Percentiles rank a stretch among this genome's conserved stretches.
Conservation (phyloP, 2,888 invertebrate genomes). For the Globia sparganii region DNA sequence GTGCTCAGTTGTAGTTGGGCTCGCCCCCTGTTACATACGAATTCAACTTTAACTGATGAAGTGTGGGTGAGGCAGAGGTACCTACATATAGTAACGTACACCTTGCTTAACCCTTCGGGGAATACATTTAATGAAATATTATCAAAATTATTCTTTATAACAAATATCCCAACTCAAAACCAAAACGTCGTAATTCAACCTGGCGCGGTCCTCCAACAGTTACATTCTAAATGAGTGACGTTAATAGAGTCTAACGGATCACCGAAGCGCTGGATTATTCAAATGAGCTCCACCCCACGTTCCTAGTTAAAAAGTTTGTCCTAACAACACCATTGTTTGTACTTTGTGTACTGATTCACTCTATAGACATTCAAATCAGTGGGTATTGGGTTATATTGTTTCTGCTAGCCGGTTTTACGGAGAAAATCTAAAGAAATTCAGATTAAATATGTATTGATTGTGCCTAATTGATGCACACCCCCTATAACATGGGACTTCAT, state of each 20-base stretch:
- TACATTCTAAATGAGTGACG: conserved; percentile 60
- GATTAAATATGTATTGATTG: not conserved
- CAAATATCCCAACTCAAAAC: not conserved
- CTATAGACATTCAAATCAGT: conserved; percentile 65
- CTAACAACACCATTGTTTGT: conserved; percentile 67
- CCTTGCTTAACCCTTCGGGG: too few relatives aligned
- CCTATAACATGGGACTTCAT: not conserved
- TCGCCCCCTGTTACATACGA: too few relatives aligned
- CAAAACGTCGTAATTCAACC: not conserved
- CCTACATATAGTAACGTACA: too few relatives aligned
- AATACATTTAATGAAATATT: too few relatives aligned
- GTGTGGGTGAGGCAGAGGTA: too few relatives aligned
- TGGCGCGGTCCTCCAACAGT: conserved; percentile 1
- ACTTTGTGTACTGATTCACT: conserved; percentile 61
- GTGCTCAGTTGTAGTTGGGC: too few relatives aligned
- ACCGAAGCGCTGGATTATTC: conserved; percentile 68
- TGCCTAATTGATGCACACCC: not conserved
- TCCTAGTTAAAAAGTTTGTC: conserved; percentile 66
- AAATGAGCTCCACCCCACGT: conserved; percentile 66
- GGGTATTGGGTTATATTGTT: conserved; percentile 47
- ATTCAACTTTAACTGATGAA: too few relatives aligned
- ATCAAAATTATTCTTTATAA: too few relatives aligned
- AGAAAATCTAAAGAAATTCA: conserved; percentile 17
- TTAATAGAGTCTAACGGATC: conserved; percentile 69
- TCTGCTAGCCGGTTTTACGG: conserved; percentile 28